Evolutionary conservation across 2,888 invertebrate species (phyloP), one percentile per base, ranked within the genome.

Genomic region (Coecobrya sp.): DNA sequence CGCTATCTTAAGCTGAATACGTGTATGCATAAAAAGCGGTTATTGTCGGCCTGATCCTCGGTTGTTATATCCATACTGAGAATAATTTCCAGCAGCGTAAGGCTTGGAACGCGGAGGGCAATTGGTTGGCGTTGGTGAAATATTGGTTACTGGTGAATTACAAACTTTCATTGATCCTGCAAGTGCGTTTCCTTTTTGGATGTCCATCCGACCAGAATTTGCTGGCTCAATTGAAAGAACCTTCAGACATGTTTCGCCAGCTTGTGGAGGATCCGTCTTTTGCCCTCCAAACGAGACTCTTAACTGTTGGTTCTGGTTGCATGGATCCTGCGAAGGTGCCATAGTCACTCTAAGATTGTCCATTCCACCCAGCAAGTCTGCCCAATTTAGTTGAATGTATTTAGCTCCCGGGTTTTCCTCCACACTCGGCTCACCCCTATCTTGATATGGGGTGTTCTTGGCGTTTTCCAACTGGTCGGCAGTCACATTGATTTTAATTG

Each of bases 321-420:
- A 22, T 11, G 92, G 90, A 65, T 91, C 91, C 1, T n/a, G 25
- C 0, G 93, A 86, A 16, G 94, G 94, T 22, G 30, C 84, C 94
- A 94, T 93, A 25, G 86, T 93, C 25, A 94, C 93, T 27, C 90
- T 68, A 19, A 94, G 76, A 16, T 65, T 65, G 27, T 93, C 87
- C 89, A 94, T 89, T 62, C 94, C 93, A 19, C 93, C 93, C 7
- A 94, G 36, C 59, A 94, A 82, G 62, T 93, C 93, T 22, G 93
- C 81, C 94, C 94, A 94, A 25, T 92, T 93, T 19, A 94, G 70
- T 13, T 92, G 93, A 88, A 94, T 93, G 36, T 93, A 93, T 52
- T 93, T 93, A 1, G 89, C 93, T n/a, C 91, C 91, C 7, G 70
- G 30, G 73, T 82, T 82, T 0, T 65, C 85, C 19, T 91, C 91